Evolutionary conservation across 2,113 vertebrate genomes (phyloP).

Genomic region (Strigops habroptila): DNA sequence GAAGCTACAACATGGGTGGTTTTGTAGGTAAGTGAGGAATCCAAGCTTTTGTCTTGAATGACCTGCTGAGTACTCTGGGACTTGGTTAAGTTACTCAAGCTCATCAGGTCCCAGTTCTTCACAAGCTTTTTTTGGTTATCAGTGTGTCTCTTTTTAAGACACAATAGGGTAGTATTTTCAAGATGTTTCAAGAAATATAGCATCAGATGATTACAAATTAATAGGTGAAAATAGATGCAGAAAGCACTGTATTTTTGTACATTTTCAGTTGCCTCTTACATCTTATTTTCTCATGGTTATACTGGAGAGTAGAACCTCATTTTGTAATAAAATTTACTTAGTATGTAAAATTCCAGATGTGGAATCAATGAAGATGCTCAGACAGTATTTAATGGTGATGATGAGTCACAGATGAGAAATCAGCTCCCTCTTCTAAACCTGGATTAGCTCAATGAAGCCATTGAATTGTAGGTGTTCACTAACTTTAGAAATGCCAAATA

Average conservation of each 20-base stretch:
- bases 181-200: background rate
- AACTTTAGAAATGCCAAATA: background rate
- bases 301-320: background rate
- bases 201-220: background rate
- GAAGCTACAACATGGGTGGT: background rate
- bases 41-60: background rate
- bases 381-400: background rate
- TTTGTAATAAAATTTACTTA: background rate
- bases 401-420: conserved; percentile 1
- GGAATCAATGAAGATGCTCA: background rate
- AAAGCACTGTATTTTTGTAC: background rate
- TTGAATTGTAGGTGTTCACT: background rate
- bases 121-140: background rate
- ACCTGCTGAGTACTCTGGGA: background rate
- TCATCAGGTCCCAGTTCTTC: background rate
- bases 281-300: background rate
- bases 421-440: background rate
- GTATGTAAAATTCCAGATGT: background rate
- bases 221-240: background rate
- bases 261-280: background rate
- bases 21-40: background rate
- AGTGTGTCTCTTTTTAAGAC: background rate
- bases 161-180: background rate
- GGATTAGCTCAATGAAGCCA: background rate
- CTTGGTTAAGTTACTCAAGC: background rate